Evolutionary conservation across 2,113 vertebrate genomes (phyloP).

Genomic region (Notothenia rossii): DNA sequence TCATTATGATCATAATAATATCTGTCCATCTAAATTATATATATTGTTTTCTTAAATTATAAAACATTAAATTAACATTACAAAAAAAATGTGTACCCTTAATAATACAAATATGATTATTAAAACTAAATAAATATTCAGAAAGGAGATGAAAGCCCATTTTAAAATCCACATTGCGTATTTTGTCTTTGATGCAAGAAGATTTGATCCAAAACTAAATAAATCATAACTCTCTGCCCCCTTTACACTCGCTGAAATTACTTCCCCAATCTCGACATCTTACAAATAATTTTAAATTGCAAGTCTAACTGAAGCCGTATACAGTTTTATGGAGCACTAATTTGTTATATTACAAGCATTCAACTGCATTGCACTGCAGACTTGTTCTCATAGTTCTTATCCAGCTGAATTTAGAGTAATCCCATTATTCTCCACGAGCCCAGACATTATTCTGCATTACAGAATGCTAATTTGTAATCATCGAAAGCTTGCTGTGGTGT

Average conservation of each 20-base stretch:
- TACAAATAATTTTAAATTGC: conserved; percentile 2
- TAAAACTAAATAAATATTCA: background rate
- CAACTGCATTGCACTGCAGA: conserved; percentile 56
- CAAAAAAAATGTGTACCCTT: background rate
- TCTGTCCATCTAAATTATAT: background rate
- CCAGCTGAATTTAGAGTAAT: conserved; percentile 58
- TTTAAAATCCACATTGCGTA: background rate
- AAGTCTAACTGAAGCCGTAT: background rate
- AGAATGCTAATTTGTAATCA: conserved; percentile 63
- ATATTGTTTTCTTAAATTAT: too few species aligned
- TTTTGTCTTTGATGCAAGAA: background rate
- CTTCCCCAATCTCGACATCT: background rate
- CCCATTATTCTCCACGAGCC: conserved; percentile 66
- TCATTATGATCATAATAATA: background rate
- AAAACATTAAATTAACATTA: background rate
- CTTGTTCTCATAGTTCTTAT: conserved; percentile 60
- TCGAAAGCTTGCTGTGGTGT: conserved; percentile 61
- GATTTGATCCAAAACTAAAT: background rate
- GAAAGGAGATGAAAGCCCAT: background rate
- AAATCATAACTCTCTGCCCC: background rate
- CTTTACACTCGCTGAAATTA: background rate
- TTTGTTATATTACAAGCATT: conserved; percentile 49
- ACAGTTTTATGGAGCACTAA: conserved; percentile 17
- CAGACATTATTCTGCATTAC: conserved; percentile 64
- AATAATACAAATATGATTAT: background rate